Conservation (phyloP, 2,797 vertebrate species). For the Enteromius fasciolatus region DNA sequence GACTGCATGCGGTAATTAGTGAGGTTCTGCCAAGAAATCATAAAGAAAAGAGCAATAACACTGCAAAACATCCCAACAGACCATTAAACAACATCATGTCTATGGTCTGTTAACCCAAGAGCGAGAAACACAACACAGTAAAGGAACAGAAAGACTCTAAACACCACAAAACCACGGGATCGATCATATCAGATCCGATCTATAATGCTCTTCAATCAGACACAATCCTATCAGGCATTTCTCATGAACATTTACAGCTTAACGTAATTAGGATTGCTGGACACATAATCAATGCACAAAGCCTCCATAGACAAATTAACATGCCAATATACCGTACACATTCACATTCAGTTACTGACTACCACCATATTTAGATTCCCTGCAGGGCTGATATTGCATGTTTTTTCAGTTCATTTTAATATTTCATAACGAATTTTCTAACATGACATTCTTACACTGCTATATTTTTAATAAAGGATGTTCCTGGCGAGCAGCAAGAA, state of each 20-base stretch:
- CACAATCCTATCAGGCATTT: neutral
- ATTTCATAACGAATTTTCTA: neutral
- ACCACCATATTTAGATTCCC: neutral
- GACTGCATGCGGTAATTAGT: neutral
- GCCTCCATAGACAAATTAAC: neutral
- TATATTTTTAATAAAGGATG: neutral
- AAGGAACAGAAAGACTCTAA: neutral
- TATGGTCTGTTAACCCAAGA: neutral
- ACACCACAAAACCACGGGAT: neutral
- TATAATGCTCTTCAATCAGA: neutral
- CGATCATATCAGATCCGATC: neutral
- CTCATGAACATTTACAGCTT: slow-evolving; percentile 6
- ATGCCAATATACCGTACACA: neutral
- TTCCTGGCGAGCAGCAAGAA: neutral
- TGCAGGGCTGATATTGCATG: neutral
- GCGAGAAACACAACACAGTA: neutral
- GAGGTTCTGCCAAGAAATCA: slow-evolving; percentile 1
- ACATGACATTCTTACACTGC: neutral
- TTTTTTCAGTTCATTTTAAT: neutral
- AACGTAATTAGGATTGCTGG: neutral
- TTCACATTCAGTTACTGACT: neutral
- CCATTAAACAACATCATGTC: neutral
- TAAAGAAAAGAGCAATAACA: neutral
- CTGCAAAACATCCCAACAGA: slow-evolving; percentile 12
- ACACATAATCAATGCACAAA: slow-evolving; percentile 7